phyloP scores from a whole-genome alignment of 2,888 invertebrate genomes.

The Xestia ashworthii region DNA sequence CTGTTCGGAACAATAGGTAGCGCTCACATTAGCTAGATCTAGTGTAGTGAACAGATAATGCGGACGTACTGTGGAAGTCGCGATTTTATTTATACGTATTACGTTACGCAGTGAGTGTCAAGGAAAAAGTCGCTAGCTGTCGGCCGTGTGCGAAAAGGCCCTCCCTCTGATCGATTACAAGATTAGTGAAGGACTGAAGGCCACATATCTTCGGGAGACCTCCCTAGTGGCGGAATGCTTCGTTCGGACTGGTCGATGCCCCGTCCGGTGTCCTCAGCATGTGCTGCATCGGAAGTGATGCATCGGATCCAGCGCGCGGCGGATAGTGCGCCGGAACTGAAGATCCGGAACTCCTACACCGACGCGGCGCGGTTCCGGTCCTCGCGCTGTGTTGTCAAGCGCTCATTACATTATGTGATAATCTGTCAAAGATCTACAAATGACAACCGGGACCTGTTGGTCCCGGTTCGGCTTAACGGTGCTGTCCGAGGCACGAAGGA shows the following conservation, averaged over 20 bases:
- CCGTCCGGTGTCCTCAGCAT: constrained; percentile 48
- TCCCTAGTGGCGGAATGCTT: neutral
- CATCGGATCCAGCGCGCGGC: constrained; percentile 35
- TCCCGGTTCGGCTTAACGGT: too few relatives aligned
- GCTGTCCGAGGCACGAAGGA: too few relatives aligned
- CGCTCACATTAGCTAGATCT: constrained; percentile 2
- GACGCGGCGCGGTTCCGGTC: constrained; percentile 6
- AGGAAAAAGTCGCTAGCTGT: neutral
- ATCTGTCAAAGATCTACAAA: too few relatives aligned
- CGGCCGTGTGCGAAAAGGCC: neutral
- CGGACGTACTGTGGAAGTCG: neutral
- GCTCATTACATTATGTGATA: neutral
- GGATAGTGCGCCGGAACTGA: constrained; percentile 41
- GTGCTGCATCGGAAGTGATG: constrained; percentile 46
- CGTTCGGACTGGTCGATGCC: neutral
- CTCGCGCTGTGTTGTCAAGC: too few relatives aligned
- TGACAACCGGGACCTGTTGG: too few relatives aligned
- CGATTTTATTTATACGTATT: neutral
- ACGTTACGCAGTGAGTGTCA: neutral
- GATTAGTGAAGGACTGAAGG: neutral
- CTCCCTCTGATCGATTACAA: neutral
- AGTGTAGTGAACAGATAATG: constrained; percentile 23
- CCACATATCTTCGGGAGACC: neutral
- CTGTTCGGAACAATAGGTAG: constrained; percentile 25
- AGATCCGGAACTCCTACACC: constrained; percentile 32